These are phyloP conservation scores for Trachemys scripta DNA, from an alignment of 2,113 vertebrate genomes.

Conservation along the genomic window DNA sequence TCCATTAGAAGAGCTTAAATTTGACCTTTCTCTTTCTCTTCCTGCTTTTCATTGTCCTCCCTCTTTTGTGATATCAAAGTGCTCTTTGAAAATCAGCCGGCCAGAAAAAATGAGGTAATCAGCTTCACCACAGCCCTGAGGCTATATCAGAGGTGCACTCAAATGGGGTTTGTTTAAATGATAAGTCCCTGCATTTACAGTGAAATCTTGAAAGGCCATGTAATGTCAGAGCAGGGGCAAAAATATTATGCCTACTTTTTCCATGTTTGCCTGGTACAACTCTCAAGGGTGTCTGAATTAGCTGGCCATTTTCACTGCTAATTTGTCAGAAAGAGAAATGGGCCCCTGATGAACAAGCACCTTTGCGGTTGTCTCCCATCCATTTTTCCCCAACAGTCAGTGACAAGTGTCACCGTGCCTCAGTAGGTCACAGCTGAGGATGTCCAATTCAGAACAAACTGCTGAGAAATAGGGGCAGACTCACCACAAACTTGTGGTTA, in stretches of 20 bases:
- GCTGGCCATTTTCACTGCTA: background rate
- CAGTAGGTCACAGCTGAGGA: too few species aligned
- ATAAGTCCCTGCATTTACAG: background rate
- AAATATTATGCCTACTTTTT: background rate
- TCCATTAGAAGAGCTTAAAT: conserved; percentile 14
- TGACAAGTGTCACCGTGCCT: too few species aligned
- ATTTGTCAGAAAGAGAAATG: background rate
- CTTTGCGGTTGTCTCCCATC: too few species aligned
- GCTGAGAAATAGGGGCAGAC: too few species aligned
- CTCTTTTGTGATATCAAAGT: conserved; percentile 22
- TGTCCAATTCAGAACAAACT: too few species aligned
- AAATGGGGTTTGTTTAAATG: background rate
- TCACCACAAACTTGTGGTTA: too few species aligned
- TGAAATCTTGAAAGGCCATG: background rate
- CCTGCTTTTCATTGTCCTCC: background rate
- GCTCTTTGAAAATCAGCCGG: conserved; percentile 31
- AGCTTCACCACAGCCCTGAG: background rate
- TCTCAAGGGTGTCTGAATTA: background rate
- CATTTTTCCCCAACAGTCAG: too few species aligned
- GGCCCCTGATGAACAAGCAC: background rate
- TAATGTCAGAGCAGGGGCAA: conserved; percentile 16
- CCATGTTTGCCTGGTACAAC: background rate
- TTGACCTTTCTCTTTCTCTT: conserved; percentile 50
- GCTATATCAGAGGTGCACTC: background rate
- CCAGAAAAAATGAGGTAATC: background rate